These are phyloP conservation scores for Stichodactyla helianthus DNA, from an alignment of 64 coral and sea anemone genomes.

Conservation along the genomic window DNA sequence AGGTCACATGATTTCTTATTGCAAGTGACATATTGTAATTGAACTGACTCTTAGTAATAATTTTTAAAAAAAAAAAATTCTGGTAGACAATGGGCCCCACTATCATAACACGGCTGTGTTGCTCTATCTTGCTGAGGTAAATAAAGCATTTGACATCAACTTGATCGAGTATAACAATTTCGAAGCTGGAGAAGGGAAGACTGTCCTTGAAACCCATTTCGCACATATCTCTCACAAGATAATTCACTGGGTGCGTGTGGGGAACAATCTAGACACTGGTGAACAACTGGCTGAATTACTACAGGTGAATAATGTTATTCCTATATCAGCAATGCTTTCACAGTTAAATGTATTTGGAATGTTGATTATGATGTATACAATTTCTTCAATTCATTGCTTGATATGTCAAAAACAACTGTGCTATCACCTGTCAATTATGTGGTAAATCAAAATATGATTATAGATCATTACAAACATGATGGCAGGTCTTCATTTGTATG, in stretches of 20 bases:
- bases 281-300: conserved; percentile 18
- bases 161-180: conserved; percentile 8
- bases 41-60: too few relatives aligned
- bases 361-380: too few relatives aligned
- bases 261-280: conserved; percentile 20
- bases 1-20: too few relatives aligned
- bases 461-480: too few relatives aligned
- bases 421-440: too few relatives aligned
- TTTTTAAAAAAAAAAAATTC: neutral
- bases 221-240: conserved; percentile 27
- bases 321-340: too few relatives aligned
- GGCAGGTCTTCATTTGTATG: too few relatives aligned
- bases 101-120: conserved; percentile 12
- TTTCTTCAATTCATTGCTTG: too few relatives aligned
- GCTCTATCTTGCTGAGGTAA: conserved; percentile 1
- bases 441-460: too few relatives aligned
- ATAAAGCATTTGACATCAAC: neutral
- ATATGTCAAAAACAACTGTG: too few relatives aligned
- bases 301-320: neutral
- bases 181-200: conserved; percentile 32
- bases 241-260: conserved; percentile 5
- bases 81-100: conserved; percentile 36
- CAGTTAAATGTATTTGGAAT: too few relatives aligned
- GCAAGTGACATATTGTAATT: too few relatives aligned
- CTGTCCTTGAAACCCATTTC: conserved; percentile 26